Evolutionary conservation across 2,113 vertebrate genomes (phyloP).

Genomic region (Apeltes quadracus): DNA sequence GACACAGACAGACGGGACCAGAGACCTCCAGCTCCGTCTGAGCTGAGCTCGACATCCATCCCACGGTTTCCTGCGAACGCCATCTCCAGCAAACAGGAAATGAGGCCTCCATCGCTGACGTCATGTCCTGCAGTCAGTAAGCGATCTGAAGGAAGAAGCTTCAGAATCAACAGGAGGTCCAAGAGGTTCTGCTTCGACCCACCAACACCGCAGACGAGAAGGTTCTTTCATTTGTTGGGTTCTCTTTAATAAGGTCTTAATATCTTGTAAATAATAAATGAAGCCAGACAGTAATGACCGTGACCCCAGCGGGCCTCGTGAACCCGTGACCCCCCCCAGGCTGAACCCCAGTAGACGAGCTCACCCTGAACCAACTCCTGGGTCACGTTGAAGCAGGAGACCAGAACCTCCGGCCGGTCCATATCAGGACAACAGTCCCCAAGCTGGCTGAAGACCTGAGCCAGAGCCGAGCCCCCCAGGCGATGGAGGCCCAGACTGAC

Average conservation of each 20-base stretch:
- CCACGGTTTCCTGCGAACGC: conserved; percentile 92
- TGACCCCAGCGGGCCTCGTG: no score
- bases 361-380: conserved; percentile 86
- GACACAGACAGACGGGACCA: no score
- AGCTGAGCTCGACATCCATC: conserved; percentile 81
- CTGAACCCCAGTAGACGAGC: conserved; percentile 4
- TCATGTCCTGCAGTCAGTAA: conserved; percentile 89
- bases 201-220: no score
- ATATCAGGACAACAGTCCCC: conserved; percentile 88
- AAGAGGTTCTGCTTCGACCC: no score
- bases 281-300: no score
- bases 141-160: conserved; percentile 70
- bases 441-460: conserved; percentile 90
- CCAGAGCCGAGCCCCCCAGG: conserved; percentile 88
- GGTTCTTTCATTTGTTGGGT: no score
- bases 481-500: conserved; percentile 83
- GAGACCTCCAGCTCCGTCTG: conserved; percentile 78
- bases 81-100: conserved; percentile 91
- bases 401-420: conserved; percentile 81
- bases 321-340: no score
- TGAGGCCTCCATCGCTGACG: conserved; percentile 90
- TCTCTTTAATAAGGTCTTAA: no score
- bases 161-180: no score
- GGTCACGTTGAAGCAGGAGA: conserved; percentile 84
- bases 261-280: no score